phyloP scores from a whole-genome alignment of 2,888 invertebrate species.

The Leptothorax acervorum region DNA sequence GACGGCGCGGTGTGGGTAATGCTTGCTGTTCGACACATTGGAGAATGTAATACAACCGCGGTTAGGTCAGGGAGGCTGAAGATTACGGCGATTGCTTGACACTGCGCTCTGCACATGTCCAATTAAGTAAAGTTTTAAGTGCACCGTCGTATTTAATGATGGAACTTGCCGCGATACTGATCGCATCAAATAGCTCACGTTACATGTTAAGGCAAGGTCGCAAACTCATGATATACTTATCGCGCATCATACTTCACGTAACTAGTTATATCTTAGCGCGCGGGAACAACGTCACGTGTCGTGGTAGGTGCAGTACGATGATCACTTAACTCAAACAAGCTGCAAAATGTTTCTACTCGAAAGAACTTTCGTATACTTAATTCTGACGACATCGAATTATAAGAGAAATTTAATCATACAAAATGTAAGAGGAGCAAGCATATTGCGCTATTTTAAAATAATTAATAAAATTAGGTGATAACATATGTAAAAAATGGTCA shows the following conservation, averaged over 20 bases:
- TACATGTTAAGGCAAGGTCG: conserved; percentile 42
- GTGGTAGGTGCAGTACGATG: background rate
- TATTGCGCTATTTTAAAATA: background rate
- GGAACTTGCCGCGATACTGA: conserved; percentile 47
- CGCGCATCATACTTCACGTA: conserved; percentile 32
- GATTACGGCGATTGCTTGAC: conserved; percentile 36
- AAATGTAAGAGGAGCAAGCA: background rate
- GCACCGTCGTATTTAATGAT: conserved; percentile 38
- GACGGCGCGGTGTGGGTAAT: conserved; percentile 39
- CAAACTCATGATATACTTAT: conserved; percentile 30
- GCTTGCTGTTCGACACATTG: conserved; percentile 54
- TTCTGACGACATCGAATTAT: background rate
- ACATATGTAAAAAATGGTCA: background rate
- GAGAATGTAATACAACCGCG: conserved; percentile 41
- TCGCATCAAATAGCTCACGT: conserved; percentile 41
- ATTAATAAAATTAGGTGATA: background rate
- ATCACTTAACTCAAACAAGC: conserved; percentile 24
- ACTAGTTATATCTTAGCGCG: conserved; percentile 48
- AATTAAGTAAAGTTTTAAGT: conserved; percentile 49
- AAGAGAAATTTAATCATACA: background rate
- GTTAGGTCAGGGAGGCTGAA: conserved; percentile 34
- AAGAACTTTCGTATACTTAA: background rate
- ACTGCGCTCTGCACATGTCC: conserved; percentile 36
- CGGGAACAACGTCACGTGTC: conserved; percentile 18
- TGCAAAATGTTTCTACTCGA: background rate